Percentiles rank a stretch among this genome's conserved stretches.
Evolutionary conservation across 2,888 invertebrate genomes (phyloP).

Genomic region (Sipha maydis): DNA sequence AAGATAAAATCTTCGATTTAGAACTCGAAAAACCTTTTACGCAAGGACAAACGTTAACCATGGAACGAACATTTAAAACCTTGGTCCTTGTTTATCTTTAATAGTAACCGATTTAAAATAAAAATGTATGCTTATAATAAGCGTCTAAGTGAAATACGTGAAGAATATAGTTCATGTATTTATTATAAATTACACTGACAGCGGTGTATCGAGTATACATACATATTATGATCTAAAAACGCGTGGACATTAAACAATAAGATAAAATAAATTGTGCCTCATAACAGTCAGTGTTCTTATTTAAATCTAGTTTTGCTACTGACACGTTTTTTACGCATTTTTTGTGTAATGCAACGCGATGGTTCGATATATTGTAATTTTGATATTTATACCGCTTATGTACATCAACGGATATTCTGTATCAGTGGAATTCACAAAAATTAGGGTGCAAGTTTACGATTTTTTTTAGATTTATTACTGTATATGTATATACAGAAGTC

Average conservation of each 20-base stretch:
- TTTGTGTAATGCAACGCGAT: neutral
- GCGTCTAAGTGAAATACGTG: neutral
- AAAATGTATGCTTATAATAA: neutral
- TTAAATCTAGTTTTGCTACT: neutral
- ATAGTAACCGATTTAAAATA: constrained; percentile 33
- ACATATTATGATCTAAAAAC: neutral
- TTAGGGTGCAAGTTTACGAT: neutral
- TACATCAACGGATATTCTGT: neutral
- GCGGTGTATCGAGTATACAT: neutral
- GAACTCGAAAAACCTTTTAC: constrained; percentile 53
- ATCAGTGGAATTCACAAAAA: neutral
- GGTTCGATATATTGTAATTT: neutral
- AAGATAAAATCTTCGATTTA: neutral
- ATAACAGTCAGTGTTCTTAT: neutral
- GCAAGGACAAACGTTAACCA: neutral
- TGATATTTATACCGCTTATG: constrained; percentile 1
- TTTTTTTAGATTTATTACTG: neutral
- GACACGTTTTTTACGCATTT: neutral
- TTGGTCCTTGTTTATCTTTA: neutral
- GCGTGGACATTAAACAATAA: neutral
- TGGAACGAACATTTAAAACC: neutral
- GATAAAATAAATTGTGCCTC: neutral
- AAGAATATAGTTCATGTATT: neutral
- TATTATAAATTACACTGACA: neutral
- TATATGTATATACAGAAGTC: neutral